phyloP scores from a whole-genome alignment of 2,797 vertebrate species.

The Neosilurus hyrtlii region DNA sequence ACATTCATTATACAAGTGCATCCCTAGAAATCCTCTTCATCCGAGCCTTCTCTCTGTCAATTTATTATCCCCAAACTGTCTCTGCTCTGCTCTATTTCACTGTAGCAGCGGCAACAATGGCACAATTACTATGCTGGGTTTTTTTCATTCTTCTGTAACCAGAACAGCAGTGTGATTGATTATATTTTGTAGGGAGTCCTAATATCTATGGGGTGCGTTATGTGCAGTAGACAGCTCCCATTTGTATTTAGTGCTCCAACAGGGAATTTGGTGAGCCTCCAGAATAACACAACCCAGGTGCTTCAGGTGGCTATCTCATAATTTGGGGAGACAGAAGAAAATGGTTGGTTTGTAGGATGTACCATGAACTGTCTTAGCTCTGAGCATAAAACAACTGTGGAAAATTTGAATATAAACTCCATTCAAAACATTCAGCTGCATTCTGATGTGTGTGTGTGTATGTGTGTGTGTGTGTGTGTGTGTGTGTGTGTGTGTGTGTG shows the following conservation, averaged over 20 bases:
- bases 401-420: not conserved
- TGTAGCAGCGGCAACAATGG: slow-evolving; percentile 21
- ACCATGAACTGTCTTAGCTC: not conserved
- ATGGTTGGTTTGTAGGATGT: slow-evolving; percentile 25
- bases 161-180: slow-evolving; percentile 33
- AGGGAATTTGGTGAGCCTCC: slow-evolving; percentile 29
- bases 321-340: slow-evolving; percentile 41
- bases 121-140: slow-evolving; percentile 27
- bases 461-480: no score
- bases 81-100: slow-evolving; percentile 29
- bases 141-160: slow-evolving; percentile 27
- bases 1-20: slow-evolving; percentile 8
- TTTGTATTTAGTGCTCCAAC: slow-evolving; percentile 38
- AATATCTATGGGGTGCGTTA: slow-evolving; percentile 26
- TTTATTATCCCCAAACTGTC: slow-evolving; percentile 27
- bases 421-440: not conserved
- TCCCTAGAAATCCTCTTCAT: slow-evolving; percentile 9
- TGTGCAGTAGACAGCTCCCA: slow-evolving; percentile 8
- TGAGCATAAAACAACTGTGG: slow-evolving; percentile 2
- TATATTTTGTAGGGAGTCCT: slow-evolving; percentile 18
- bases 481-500: no score
- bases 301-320: slow-evolving; percentile 37
- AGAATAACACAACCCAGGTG: slow-evolving; percentile 39
- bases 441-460: not conserved
- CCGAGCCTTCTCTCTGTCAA: slow-evolving; percentile 12